Conservation (phyloP, 1,140 invertebrate species). For the Achroia grisella region DNA sequence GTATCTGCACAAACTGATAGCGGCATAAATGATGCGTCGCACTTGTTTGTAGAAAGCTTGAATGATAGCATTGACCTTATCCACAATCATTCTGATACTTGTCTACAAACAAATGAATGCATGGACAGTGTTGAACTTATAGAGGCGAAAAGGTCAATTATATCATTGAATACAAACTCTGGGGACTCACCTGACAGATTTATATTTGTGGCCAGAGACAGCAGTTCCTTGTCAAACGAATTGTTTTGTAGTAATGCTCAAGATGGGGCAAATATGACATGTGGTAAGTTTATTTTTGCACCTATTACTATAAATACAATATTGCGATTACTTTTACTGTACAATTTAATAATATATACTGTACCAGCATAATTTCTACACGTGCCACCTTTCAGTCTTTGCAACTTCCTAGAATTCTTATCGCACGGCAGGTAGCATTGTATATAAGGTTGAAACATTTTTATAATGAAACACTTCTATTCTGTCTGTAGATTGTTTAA, state of each 20-base stretch:
- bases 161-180: slow-evolving; percentile 35
- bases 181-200: slow-evolving; percentile 1
- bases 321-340: too few species aligned
- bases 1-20: slow-evolving; percentile 24
- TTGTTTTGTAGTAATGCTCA: slow-evolving; percentile 2
- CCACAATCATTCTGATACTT: slow-evolving; percentile 62
- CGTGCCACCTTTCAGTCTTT: too few species aligned
- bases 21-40: slow-evolving; percentile 38
- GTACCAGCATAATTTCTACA: too few species aligned
- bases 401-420: too few species aligned
- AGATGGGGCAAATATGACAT: not conserved
- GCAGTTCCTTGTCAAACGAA: not conserved
- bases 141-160: slow-evolving; percentile 28
- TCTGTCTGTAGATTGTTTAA: too few species aligned
- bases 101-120: slow-evolving; percentile 51
- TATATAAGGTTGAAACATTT: too few species aligned
- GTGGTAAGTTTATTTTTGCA: slow-evolving; percentile 2
- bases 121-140: slow-evolving; percentile 50
- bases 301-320: not conserved
- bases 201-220: not conserved
- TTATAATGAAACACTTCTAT: too few species aligned
- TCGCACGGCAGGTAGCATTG: too few species aligned
- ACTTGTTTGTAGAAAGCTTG: slow-evolving; percentile 17
- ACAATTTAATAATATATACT: too few species aligned
- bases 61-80: slow-evolving; percentile 49